A percentile compares a stretch with the other conserved stretches of the same genome.
phyloP scores from a whole-genome alignment of 1,140 invertebrate species.

The Cecropterus lyciades region DNA sequence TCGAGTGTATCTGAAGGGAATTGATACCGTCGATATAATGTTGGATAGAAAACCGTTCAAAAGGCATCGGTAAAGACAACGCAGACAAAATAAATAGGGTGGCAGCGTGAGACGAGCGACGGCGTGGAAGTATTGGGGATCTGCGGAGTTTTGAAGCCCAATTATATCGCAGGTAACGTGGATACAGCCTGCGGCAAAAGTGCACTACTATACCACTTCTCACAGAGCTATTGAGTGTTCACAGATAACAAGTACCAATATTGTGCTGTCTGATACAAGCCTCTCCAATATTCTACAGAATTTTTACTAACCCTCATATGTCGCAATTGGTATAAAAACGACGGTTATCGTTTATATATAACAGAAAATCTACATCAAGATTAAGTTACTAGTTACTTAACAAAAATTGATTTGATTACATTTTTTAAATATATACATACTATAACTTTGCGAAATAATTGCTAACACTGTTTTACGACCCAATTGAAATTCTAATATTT shows the following conservation, averaged over 20 bases:
- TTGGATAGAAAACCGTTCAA: slow-evolving; percentile 76
- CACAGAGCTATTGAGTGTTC: neutral
- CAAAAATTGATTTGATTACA: too few relatives aligned
- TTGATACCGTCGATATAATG: slow-evolving; percentile 77
- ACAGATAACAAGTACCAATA: slow-evolving; percentile 5
- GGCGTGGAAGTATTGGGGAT: slow-evolving; percentile 80
- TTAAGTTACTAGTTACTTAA: too few relatives aligned
- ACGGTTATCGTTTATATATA: too few relatives aligned
- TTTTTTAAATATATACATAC: too few relatives aligned
- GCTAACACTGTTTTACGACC: too few relatives aligned
- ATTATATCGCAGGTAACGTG: slow-evolving; percentile 76
- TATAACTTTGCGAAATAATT: too few relatives aligned
- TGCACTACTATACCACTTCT: neutral
- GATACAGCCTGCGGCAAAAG: slow-evolving; percentile 40
- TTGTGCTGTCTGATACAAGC: neutral
- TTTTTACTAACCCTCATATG: neutral
- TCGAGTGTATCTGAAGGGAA: slow-evolving; percentile 63
- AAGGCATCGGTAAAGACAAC: slow-evolving; percentile 77
- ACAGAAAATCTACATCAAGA: too few relatives aligned
- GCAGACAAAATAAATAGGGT: slow-evolving; percentile 81
- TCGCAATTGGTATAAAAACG: too few relatives aligned
- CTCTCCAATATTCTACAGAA: neutral
- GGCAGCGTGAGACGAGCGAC: slow-evolving; percentile 62
- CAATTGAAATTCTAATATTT: too few relatives aligned
- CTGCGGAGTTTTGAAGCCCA: slow-evolving; percentile 80